Percentiles rank a stretch among this genome's conserved stretches.
Conservation (phyloP, 2,888 invertebrate genomes). For the Lithosia quadra region DNA sequence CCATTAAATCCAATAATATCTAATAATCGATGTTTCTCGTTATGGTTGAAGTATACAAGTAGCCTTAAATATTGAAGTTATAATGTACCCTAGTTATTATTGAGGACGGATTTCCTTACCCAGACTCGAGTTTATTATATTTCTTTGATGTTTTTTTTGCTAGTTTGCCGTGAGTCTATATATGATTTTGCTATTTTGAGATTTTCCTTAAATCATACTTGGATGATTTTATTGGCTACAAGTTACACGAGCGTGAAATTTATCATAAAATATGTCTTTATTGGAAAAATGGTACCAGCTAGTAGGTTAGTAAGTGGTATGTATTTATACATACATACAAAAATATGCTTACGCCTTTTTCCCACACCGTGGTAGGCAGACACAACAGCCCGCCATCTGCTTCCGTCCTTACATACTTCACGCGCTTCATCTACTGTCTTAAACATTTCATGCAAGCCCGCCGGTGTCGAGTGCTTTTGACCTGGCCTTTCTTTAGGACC, state of each 20-base stretch:
- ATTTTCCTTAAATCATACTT: slow-evolving; percentile 18
- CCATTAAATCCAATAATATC: too few relatives aligned
- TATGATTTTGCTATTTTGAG: slow-evolving; percentile 27
- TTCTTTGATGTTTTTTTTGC: slow-evolving; percentile 63
- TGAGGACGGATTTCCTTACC: slow-evolving; percentile 63
- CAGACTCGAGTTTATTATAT: slow-evolving; percentile 66
- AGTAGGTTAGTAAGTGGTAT: background rate
- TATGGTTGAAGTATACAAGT: background rate
- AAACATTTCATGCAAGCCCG: too few relatives aligned
- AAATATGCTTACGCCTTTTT: too few relatives aligned
- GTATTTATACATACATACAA: too few relatives aligned
- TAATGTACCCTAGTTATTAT: slow-evolving; percentile 67
- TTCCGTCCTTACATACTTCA: too few relatives aligned
- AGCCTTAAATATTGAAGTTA: slow-evolving; percentile 52
- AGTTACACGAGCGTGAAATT: background rate
- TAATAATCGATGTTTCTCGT: too few relatives aligned
- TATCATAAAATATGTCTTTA: background rate
- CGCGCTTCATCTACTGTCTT: too few relatives aligned
- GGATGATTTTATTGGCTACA: slow-evolving; percentile 13
- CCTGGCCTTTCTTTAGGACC: too few relatives aligned
- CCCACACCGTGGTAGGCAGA: too few relatives aligned
- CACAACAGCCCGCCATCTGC: too few relatives aligned
- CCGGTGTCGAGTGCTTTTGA: too few relatives aligned
- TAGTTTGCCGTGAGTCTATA: slow-evolving; percentile 45
- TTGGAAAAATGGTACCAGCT: background rate